These are phyloP conservation scores for Burhinus bistriatus DNA, from an alignment of 2,113 vertebrate species.

Conservation along the genomic window DNA sequence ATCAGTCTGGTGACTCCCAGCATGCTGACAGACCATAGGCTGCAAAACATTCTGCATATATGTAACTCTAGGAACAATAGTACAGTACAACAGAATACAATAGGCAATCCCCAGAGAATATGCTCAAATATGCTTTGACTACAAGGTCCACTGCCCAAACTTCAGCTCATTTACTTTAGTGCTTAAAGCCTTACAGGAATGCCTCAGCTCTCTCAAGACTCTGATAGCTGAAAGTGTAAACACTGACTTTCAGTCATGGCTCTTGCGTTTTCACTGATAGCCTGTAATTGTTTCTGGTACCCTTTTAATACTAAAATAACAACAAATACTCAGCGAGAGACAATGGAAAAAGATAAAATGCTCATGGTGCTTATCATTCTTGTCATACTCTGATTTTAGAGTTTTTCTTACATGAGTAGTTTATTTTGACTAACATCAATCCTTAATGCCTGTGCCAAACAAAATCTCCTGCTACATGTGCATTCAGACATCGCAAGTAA, in stretches of 20 bases:
- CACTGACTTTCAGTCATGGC: not conserved
- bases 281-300: not conserved
- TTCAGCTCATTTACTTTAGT: conserved; percentile 17
- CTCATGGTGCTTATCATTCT: not conserved
- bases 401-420: not conserved
- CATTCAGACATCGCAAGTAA: not conserved
- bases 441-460: not conserved
- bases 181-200: not conserved
- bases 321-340: not conserved
- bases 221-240: conserved; percentile 3
- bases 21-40: not conserved
- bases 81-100: not conserved
- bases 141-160: not conserved
- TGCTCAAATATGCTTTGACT: not conserved
- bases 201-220: not conserved
- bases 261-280: not conserved
- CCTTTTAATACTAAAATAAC: not conserved
- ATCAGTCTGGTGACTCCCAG: not conserved
- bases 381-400: not conserved
- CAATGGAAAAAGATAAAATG: not conserved
- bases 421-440: not conserved
- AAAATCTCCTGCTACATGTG: not conserved
- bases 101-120: not conserved
- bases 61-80: not conserved
- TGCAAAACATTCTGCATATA: not conserved